phyloP scores from a whole-genome alignment of 1,140 invertebrate genomes.

The Fopius arisanus region DNA sequence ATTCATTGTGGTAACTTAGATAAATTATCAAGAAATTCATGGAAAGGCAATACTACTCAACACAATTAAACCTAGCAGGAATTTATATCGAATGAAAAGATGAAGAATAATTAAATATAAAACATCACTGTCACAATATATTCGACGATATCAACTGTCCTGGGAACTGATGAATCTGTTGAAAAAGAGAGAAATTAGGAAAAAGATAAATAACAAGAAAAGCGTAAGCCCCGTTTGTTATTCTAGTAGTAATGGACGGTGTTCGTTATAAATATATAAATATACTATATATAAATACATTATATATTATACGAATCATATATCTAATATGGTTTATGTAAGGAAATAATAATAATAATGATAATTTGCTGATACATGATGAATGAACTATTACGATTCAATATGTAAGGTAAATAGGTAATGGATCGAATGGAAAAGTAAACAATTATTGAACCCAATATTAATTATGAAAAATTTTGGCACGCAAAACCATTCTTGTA shows the following conservation, averaged over 20 bases:
- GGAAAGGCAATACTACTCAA: not conserved
- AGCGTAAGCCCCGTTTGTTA: constrained; percentile 60
- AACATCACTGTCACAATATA: constrained; percentile 48
- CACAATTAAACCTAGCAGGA: not conserved
- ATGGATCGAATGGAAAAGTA: constrained; percentile 21
- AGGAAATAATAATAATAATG: constrained; percentile 46
- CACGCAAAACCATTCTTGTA: constrained; percentile 58
- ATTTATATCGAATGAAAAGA: not conserved
- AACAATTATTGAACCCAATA: constrained; percentile 18
- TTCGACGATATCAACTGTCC: constrained; percentile 60
- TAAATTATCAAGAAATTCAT: not conserved
- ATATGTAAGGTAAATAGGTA: constrained; percentile 40
- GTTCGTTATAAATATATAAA: constrained; percentile 66
- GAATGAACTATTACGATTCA: constrained; percentile 40
- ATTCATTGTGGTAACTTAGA: not conserved
- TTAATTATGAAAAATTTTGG: constrained; percentile 54
- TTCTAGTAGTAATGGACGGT: constrained; percentile 64
- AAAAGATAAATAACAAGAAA: not conserved
- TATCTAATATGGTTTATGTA: constrained; percentile 61
- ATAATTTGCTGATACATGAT: constrained; percentile 44
- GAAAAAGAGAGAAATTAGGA: constrained; percentile 22
- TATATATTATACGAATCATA: constrained; percentile 54
- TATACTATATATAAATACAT: constrained; percentile 53
- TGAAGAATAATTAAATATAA: constrained; percentile 13
- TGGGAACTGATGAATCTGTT: constrained; percentile 48